Evolutionary conservation across 2,797 vertebrate species (phyloP), one percentile per base, ranked within the genome.

Genomic region (Iguana delicatissima): DNA sequence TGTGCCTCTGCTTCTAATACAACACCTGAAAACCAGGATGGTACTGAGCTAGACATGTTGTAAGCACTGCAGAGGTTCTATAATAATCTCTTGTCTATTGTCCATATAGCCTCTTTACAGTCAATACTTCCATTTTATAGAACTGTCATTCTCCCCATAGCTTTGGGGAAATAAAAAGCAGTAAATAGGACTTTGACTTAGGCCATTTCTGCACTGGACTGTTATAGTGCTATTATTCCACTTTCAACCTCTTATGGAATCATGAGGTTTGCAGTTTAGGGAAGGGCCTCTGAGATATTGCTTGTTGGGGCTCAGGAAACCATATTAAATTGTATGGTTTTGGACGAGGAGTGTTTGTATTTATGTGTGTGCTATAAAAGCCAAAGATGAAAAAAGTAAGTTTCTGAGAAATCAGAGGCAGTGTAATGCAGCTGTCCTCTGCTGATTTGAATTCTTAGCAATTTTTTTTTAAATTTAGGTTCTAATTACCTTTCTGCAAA

Each of bases 401-500:
- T 38, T 90, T 2, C 52, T 80, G 12, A 26, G 20, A 64, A 32
- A 18, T 89, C 64, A 89, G 84, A 77, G 38, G 2, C 84, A 92
- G 77, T 59, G 32, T 4, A 85, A 0, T 46, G 55, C 89, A 87
- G 26, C 6, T 52, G 2, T 59, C 46, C 88, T 46, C 90, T 55
- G 84, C 90, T 88, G 80, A 38, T 62, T 86, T 86, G 35, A 92
- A 88, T 83, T 89, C 77, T 80, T 77, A 80, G 73, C 86, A 83
- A 52, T 89, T 20, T 92, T 94, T 79, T 69, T 52, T 42, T 24
- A 64, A 64, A 89, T 86, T 91, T 91, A 91, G 5, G 16, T 89
- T 94, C 80, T 74, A 88, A 90, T 87, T 92, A 62, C 69, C 59
- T 93, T 92, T 91, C 87, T 91, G 94, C 46, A 82, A 84, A 92